phyloP scores from a whole-genome alignment of 2,888 invertebrate species.

The Aporophyla lueneburgensis region DNA sequence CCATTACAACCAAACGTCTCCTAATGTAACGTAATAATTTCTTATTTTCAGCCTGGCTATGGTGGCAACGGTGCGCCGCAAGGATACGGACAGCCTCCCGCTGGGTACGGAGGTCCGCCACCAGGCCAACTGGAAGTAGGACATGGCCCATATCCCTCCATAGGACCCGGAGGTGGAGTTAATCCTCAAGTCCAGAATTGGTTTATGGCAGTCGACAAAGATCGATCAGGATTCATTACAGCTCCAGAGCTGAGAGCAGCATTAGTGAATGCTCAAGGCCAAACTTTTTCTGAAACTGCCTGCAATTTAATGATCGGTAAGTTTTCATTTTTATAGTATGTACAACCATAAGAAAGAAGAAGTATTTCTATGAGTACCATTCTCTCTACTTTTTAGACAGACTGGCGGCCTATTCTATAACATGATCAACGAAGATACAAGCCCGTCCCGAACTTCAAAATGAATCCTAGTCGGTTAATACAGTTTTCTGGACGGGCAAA shows the following conservation, averaged over 20 bases:
- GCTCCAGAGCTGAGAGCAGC: conserved; percentile 94
- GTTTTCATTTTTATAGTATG: conserved; percentile 36
- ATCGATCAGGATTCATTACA: conserved; percentile 95
- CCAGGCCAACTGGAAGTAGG: conserved; percentile 81
- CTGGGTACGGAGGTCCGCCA: conserved; percentile 71
- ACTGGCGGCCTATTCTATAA: no score
- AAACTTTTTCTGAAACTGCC: conserved; percentile 95
- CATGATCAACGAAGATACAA: no score
- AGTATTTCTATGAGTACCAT: no score
- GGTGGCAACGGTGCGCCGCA: conserved; percentile 58
- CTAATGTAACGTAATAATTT: background rate
- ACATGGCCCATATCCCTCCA: conserved; percentile 87
- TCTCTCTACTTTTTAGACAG: no score
- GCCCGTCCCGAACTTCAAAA: no score
- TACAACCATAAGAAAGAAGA: background rate
- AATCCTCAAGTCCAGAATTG: conserved; percentile 95
- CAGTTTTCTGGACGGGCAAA: no score
- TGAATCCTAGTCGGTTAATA: no score
- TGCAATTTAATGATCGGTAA: conserved; percentile 96
- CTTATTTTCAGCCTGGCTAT: conserved; percentile 62
- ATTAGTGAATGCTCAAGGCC: conserved; percentile 96
- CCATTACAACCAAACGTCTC: background rate
- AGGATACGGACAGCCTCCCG: conserved; percentile 66
- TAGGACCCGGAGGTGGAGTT: conserved; percentile 88
- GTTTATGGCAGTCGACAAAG: conserved; percentile 96